phyloP scores from a whole-genome alignment of 2,113 vertebrate genomes.

The Aptenodytes forsteri region DNA sequence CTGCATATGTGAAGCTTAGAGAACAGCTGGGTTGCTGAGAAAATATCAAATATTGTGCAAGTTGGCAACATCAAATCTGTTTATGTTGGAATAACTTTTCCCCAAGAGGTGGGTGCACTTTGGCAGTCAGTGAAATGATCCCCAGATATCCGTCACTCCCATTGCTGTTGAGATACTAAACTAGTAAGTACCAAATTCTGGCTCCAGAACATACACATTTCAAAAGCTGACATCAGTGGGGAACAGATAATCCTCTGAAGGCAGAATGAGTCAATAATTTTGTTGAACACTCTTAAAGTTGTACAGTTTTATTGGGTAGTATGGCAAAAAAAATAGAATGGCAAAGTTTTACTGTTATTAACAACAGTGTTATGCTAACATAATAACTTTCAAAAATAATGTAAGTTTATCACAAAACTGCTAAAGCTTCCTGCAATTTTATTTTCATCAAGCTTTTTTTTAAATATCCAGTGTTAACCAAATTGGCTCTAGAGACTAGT shows the following conservation, averaged over 20 bases:
- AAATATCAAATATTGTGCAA: constrained; percentile 26
- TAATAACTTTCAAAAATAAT: not conserved
- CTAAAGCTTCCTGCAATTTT: not conserved
- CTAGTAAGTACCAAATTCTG: not conserved
- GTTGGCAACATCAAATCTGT: not conserved
- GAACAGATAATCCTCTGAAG: not conserved
- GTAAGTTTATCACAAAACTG: not conserved
- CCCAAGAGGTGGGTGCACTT: not conserved
- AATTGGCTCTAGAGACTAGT: not conserved
- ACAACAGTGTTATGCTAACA: not conserved
- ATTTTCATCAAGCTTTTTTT: not conserved
- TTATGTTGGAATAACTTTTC: not conserved
- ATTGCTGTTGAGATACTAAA: not conserved
- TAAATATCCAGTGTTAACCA: not conserved
- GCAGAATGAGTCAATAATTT: not conserved
- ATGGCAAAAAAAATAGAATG: not conserved
- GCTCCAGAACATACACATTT: not conserved
- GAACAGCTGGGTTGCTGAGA: not conserved
- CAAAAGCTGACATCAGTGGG: not conserved
- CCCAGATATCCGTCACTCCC: not conserved
- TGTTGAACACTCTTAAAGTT: not conserved
- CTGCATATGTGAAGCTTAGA: not conserved
- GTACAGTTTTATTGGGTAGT: not conserved
- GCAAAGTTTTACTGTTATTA: not conserved
- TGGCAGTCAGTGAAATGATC: not conserved